Evolutionary conservation across 2,113 vertebrate species (phyloP).

Genomic region (Procavia capensis): DNA sequence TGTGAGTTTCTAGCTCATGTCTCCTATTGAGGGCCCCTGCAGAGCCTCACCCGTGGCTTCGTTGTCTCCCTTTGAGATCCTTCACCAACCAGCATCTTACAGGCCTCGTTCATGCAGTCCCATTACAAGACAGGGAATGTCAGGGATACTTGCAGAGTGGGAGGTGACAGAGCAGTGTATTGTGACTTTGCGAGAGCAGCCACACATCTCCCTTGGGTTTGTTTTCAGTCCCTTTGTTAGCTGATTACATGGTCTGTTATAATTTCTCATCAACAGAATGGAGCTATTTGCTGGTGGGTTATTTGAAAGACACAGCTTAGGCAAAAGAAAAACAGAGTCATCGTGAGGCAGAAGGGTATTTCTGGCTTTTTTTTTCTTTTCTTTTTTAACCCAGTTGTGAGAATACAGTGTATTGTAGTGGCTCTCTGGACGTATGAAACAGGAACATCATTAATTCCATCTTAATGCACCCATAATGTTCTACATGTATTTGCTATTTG

Average conservation of each 20-base stretch:
- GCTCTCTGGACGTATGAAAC: conserved; percentile 61
- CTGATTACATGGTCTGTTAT: conserved; percentile 94
- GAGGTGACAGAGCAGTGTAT: conserved; percentile 87
- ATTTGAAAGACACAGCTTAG: conserved; percentile 90
- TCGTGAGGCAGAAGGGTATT: conserved; percentile 80
- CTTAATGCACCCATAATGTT: conserved; percentile 29
- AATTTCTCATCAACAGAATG: conserved; percentile 89
- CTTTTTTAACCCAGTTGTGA: conserved; percentile 61
- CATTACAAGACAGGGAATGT: conserved; percentile 87
- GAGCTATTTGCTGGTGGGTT: conserved; percentile 91
- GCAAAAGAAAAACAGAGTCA: conserved; percentile 88
- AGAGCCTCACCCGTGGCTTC: conserved; percentile 67
- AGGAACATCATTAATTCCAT: conserved; percentile 45
- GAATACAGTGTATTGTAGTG: conserved; percentile 32
- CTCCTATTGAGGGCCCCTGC: conserved; percentile 63
- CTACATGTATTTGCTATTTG: conserved; percentile 39
- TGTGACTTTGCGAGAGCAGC: conserved; percentile 85
- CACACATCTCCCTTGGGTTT: conserved; percentile 86
- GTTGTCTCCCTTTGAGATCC: conserved; percentile 79
- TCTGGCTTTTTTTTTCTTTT: conserved; percentile 78
- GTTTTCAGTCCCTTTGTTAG: conserved; percentile 91
- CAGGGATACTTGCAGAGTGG: conserved; percentile 86
- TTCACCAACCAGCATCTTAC: conserved; percentile 84
- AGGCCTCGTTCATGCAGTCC: conserved; percentile 89
- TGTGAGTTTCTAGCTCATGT: conserved; percentile 69